Conservation (phyloP, 2,888 invertebrate species). For the Physocephala rufipes region DNA sequence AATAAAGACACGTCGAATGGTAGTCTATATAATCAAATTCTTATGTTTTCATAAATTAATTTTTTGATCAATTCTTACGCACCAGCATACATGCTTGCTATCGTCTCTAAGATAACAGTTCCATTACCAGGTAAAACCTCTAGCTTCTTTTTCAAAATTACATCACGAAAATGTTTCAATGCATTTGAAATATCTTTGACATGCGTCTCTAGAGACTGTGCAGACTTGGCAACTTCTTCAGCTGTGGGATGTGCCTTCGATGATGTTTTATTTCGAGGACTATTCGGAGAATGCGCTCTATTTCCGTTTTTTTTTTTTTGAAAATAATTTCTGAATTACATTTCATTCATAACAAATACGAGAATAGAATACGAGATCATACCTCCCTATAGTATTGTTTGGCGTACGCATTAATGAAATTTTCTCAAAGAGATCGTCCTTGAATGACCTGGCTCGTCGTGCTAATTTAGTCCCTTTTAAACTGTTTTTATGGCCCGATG, state of each 20-base stretch:
- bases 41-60: neutral
- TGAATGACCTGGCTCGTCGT: slow-evolving; percentile 87
- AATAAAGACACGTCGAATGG: neutral
- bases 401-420: slow-evolving; percentile 91
- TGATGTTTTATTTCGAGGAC: slow-evolving; percentile 69
- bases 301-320: no score
- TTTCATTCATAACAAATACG: no score
- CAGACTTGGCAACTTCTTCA: slow-evolving; percentile 71
- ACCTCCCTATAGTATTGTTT: slow-evolving; percentile 67
- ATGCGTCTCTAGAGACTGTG: slow-evolving; percentile 78
- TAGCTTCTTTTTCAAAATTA: slow-evolving; percentile 88
- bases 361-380: slow-evolving; percentile 23
- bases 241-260: slow-evolving; percentile 64
- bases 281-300: slow-evolving; percentile 74
- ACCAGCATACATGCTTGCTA: slow-evolving; percentile 85
- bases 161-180: slow-evolving; percentile 90
- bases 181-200: slow-evolving; percentile 80
- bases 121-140: slow-evolving; percentile 95
- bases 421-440: slow-evolving; percentile 91
- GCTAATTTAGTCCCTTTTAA: slow-evolving; percentile 86
- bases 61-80: slow-evolving; percentile 40
- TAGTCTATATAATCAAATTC: neutral
- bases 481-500: slow-evolving; percentile 76
- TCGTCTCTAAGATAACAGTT: slow-evolving; percentile 91
- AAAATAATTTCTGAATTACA: slow-evolving; percentile 4